Conservation (phyloP, 2,888 invertebrate species). For the Apamea sordens region DNA sequence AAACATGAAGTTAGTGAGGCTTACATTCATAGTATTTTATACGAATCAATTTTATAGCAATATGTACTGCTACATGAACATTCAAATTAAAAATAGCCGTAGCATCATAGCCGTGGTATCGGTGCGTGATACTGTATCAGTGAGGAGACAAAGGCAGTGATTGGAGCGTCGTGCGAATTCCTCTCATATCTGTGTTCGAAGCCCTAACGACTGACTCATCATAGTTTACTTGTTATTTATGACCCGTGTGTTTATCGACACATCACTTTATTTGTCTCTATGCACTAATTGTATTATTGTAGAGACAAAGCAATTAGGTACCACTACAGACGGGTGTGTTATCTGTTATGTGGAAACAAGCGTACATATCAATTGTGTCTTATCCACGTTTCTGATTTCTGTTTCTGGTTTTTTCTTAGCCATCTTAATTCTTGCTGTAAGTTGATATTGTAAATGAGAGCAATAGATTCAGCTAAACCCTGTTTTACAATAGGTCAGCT, state of each 20-base stretch:
- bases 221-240: slow-evolving; percentile 52
- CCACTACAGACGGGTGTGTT: neutral
- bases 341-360: neutral
- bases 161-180: slow-evolving; percentile 49
- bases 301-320: neutral
- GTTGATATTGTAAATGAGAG: neutral
- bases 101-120: slow-evolving; percentile 2
- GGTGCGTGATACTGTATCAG: slow-evolving; percentile 35
- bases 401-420: neutral
- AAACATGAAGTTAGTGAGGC: neutral
- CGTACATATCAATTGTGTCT: neutral
- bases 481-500: neutral
- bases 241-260: slow-evolving; percentile 26
- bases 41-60: neutral
- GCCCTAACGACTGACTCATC: slow-evolving; percentile 48
- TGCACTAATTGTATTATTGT: slow-evolving; percentile 6
- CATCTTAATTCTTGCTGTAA: neutral
- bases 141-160: slow-evolving; percentile 56
- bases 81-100: slow-evolving; percentile 6
- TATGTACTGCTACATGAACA: neutral
- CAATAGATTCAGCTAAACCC: neutral
- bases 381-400: neutral
- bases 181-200: slow-evolving; percentile 46
- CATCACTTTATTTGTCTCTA: slow-evolving; percentile 28
- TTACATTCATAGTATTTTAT: neutral